Evolutionary conservation across 2,113 vertebrate species (phyloP).

Genomic region (Raja brachyura): DNA sequence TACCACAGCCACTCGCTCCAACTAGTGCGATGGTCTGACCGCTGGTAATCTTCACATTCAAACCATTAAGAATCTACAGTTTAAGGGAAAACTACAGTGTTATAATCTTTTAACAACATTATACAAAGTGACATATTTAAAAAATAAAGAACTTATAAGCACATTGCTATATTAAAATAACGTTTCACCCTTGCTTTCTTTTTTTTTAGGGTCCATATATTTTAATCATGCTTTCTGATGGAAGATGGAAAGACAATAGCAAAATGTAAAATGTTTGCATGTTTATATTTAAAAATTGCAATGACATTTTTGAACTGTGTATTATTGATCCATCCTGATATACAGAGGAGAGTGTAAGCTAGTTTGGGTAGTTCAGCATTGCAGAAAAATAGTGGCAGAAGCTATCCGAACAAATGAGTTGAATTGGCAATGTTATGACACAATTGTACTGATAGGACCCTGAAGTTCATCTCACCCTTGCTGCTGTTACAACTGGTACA

Average conservation of each 20-base stretch:
- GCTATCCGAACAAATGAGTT: too few relatives aligned
- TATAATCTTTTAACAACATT: neutral
- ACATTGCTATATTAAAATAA: neutral
- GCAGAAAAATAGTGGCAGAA: too few relatives aligned
- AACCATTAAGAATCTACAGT: slow-evolving; percentile 53
- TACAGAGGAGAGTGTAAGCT: too few relatives aligned
- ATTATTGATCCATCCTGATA: neutral
- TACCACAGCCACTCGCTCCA: slow-evolving; percentile 65
- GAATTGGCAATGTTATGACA: too few relatives aligned
- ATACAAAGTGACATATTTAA: neutral
- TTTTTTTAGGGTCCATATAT: neutral
- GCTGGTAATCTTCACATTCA: slow-evolving; percentile 55
- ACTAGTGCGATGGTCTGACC: slow-evolving; percentile 65
- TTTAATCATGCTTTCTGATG: neutral
- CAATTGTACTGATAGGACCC: too few relatives aligned
- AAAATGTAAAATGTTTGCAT: neutral
- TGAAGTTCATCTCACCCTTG: too few relatives aligned
- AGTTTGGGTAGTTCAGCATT: too few relatives aligned
- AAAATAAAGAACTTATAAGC: neutral
- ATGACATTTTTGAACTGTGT: neutral
- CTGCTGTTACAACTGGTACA: neutral
- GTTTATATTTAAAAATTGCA: neutral
- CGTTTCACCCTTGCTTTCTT: neutral
- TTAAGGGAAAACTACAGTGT: neutral
- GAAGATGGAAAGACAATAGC: neutral